Evolutionary conservation across 2,113 vertebrate species (phyloP).

Genomic region (Trogon melanurus): DNA sequence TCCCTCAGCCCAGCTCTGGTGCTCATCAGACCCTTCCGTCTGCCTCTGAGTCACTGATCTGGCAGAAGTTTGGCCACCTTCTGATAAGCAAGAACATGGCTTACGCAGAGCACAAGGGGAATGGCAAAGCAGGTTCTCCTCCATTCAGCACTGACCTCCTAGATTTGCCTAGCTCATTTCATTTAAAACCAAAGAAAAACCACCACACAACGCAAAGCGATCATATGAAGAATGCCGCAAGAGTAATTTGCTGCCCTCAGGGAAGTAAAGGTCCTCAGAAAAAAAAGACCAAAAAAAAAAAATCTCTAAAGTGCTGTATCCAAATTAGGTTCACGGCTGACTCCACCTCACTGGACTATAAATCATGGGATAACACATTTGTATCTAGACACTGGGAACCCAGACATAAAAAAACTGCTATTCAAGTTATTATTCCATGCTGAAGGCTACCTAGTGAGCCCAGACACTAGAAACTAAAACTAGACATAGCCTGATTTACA

Average conservation of each 20-base stretch:
- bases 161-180: not conserved
- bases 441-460: not conserved
- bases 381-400: not conserved
- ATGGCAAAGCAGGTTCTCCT: not conserved
- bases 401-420: not conserved
- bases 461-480: not conserved
- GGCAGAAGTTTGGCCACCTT: slow-evolving; percentile 1
- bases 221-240: not conserved
- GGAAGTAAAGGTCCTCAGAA: not conserved
- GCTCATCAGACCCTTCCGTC: slow-evolving; percentile 39
- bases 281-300: no score
- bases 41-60: not conserved
- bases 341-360: not conserved
- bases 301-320: not conserved
- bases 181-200: not conserved
- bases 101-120: not conserved
- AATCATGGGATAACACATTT: not conserved
- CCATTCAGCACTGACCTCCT: not conserved
- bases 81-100: not conserved
- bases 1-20: not conserved
- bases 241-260: not conserved
- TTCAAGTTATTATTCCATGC: not conserved
- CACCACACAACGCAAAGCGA: not conserved
- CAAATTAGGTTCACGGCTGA: not conserved
- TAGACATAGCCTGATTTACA: not conserved